Evolutionary conservation across 1,140 invertebrate genomes (phyloP).

Genomic region (Tetramorium simillimum): DNA sequence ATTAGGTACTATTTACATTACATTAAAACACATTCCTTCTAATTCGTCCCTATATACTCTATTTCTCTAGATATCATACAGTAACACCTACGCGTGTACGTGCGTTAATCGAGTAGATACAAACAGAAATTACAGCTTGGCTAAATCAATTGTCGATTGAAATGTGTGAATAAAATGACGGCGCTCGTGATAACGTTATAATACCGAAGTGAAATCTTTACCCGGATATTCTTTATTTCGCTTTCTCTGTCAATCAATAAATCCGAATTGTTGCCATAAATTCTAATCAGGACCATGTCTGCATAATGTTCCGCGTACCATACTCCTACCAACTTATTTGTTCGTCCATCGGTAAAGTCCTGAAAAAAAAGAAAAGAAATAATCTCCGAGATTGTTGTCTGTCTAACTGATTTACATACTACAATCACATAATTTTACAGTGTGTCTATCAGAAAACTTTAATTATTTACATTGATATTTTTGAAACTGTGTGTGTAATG

Average conservation of each 20-base stretch:
- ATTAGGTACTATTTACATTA: background rate
- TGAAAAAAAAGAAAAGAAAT: slow-evolving; percentile 81
- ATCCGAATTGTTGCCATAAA: slow-evolving; percentile 98
- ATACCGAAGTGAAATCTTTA: slow-evolving; percentile 75
- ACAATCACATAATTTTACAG: no score
- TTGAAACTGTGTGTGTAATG: no score
- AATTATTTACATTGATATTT: no score
- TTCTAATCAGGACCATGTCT: slow-evolving; percentile 93
- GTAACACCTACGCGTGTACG: background rate
- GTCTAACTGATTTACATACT: no score
- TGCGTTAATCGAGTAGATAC: background rate
- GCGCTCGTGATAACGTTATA: background rate
- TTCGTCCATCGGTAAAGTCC: slow-evolving; percentile 98
- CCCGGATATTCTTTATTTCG: slow-evolving; percentile 91
- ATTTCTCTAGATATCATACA: background rate
- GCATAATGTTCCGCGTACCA: slow-evolving; percentile 85
- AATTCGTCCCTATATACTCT: no score
- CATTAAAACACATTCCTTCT: no score
- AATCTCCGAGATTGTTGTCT: no score
- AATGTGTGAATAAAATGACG: background rate
- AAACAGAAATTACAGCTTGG: background rate
- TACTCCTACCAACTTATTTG: slow-evolving; percentile 96
- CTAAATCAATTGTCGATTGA: background rate
- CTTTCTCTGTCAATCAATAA: slow-evolving; percentile 95
- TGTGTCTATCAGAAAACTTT: no score